Percentiles rank a stretch among this genome's conserved stretches.
phyloP scores from a whole-genome alignment of 2,888 invertebrate species.

The Lissocephala sabroskyi region DNA sequence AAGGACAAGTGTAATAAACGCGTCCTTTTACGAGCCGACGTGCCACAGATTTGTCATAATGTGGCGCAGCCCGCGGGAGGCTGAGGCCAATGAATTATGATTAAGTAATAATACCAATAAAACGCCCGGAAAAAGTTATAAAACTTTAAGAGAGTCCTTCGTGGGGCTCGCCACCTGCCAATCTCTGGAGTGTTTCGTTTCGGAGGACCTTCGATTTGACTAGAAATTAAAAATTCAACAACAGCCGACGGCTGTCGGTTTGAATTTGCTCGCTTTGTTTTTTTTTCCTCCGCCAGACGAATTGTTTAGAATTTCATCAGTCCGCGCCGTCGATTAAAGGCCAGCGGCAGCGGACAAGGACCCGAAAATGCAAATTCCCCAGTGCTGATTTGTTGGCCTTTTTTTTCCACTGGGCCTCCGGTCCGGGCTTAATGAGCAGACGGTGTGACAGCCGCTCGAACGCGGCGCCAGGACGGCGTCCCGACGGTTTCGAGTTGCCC shows the following conservation, averaged over 20 bases:
- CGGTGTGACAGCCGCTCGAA: constrained; percentile 5
- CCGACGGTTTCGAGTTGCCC: constrained; percentile 8
- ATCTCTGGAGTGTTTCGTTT: too few relatives aligned
- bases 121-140: too few relatives aligned
- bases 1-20: constrained; percentile 32
- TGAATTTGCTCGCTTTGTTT: neutral
- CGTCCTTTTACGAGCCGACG: constrained; percentile 32
- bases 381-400: constrained; percentile 29
- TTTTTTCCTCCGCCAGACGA: constrained; percentile 5
- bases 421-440: constrained; percentile 4
- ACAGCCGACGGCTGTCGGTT: too few relatives aligned
- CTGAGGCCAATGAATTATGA: constrained; percentile 24
- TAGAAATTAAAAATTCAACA: too few relatives aligned
- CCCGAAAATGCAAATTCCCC: constrained; percentile 38
- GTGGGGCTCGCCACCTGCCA: too few relatives aligned
- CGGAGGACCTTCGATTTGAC: too few relatives aligned
- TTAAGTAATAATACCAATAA: constrained; percentile 17
- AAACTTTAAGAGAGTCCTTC: too few relatives aligned
- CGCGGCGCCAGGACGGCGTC: constrained; percentile 19
- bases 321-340: too few relatives aligned
- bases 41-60: constrained; percentile 26
- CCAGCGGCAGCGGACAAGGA: too few relatives aligned
- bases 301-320: constrained; percentile 12
- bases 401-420: constrained; percentile 1
- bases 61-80: constrained; percentile 20